Evolutionary conservation across 2,113 vertebrate genomes (phyloP).

Genomic region (Paradisaea rubra): DNA sequence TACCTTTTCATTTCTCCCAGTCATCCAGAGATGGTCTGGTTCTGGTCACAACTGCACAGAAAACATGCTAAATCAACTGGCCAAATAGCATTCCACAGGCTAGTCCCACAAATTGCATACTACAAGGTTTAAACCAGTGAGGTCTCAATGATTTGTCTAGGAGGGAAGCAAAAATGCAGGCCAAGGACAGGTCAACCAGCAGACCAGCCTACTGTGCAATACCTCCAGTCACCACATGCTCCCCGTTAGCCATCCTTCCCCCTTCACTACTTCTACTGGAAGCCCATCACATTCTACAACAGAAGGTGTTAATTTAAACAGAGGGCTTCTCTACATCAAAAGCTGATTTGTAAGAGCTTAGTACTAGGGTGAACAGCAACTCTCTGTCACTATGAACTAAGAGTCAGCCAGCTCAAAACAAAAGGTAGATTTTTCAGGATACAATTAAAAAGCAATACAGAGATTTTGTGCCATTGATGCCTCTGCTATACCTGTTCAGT

Average conservation of each 20-base stretch:
- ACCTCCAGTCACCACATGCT: neutral
- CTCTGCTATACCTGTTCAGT: conserved; percentile 7
- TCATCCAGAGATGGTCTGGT: neutral
- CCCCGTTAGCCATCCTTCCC: neutral
- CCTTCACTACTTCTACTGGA: neutral
- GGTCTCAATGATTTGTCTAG: neutral
- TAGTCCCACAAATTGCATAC: neutral
- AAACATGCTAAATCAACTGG: neutral
- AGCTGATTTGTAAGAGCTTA: neutral
- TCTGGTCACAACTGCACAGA: neutral
- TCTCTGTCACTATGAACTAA: neutral
- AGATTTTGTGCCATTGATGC: neutral
- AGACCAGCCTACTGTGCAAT: neutral
- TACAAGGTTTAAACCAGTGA: neutral
- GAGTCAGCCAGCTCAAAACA: neutral
- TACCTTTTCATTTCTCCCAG: neutral
- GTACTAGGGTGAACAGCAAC: neutral
- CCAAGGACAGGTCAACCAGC: rapidly evolving
- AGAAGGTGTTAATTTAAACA: neutral
- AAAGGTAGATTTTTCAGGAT: neutral
- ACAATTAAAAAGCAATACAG: neutral
- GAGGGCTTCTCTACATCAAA: neutral
- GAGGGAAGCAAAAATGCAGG: neutral
- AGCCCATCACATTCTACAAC: neutral
- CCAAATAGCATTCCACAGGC: neutral